Evolutionary conservation across 2,113 vertebrate genomes (phyloP), one percentile per base, ranked within the genome.

Genomic region (Martes martes): DNA sequence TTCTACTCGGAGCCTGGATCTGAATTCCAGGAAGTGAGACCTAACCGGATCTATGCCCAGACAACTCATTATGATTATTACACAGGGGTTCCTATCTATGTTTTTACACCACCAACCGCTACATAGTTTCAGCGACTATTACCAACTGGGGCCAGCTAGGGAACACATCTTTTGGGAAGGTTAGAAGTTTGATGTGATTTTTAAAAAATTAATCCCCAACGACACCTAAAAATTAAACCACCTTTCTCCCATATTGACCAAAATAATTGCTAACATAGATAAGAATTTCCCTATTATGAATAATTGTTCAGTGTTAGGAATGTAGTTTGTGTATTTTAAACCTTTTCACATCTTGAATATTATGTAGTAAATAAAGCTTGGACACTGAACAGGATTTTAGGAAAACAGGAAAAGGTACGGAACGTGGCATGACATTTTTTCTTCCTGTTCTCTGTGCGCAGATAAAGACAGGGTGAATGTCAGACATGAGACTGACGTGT

Each of bases 11-110:
- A 74, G 87, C 31, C 78, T 67, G 45, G 45, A 67, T 84, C 45
- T 97, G 55, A 96, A 95, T 96, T 96, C 94, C 31, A 92, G 74
- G 50, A 94, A 82, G 74, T 78, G 57, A 94, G 86, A 94, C 61
- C 24, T 31, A 74, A 86, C 45, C 31, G 0, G 81, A 82, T 67
- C 55, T 0, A 0, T 52, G 91, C 28, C 81, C 59, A 91, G 86
- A 67, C 74, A 89, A 52, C 82, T 52, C n/a, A 16, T 26, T 91
- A 36, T 15, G 63, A 80, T 52, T 18, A 45, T 39, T 45, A 88
- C 69, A 74, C 28, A 86, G 81, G 47, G 67, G 63, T 21, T 83
- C 80, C 1, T 45, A 31, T 63, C 47, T 84, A 4, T 42, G 63
- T 63, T 95, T 97, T 81, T 7, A 88, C 18, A 95, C 24, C 21